phyloP scores from a whole-genome alignment of 2,797 vertebrate species.

The Enteromius paludinosus region DNA sequence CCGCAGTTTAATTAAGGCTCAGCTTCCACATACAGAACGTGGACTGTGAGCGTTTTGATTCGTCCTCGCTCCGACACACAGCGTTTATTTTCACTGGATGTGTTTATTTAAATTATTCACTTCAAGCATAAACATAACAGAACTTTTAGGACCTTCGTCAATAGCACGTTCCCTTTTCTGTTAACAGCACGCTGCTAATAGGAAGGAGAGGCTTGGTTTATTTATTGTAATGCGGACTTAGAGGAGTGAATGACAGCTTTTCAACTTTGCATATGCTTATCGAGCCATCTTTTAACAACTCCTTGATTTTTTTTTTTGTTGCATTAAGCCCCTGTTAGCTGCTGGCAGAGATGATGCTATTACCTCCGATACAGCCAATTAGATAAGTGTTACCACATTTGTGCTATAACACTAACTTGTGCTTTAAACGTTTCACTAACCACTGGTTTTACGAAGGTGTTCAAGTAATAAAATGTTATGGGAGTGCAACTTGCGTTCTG shows the following conservation, averaged over 20 bases:
- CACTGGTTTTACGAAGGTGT: slow-evolving; percentile 3
- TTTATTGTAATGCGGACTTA: slow-evolving; percentile 57
- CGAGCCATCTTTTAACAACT: slow-evolving; percentile 42
- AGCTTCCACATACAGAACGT: slow-evolving; percentile 76
- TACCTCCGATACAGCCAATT: slow-evolving; percentile 26
- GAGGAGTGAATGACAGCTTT: slow-evolving; percentile 49
- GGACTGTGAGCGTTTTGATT: slow-evolving; percentile 66
- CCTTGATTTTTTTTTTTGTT: slow-evolving; percentile 7
- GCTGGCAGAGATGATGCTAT: background rate
- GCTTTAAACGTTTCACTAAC: slow-evolving; percentile 13
- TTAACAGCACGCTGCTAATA: slow-evolving; percentile 55
- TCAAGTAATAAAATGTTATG: slow-evolving; percentile 13
- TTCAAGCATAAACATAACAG: slow-evolving; percentile 76
- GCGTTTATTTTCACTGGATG: slow-evolving; percentile 80
- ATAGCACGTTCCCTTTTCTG: slow-evolving; percentile 58
- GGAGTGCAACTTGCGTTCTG: background rate
- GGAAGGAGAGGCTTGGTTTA: slow-evolving; percentile 61
- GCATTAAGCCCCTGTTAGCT: slow-evolving; percentile 25
- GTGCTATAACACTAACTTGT: background rate
- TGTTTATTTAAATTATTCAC: slow-evolving; percentile 80
- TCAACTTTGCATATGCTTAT: slow-evolving; percentile 23
- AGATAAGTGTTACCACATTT: slow-evolving; percentile 36
- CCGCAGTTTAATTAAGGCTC: slow-evolving; percentile 75
- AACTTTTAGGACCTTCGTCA: slow-evolving; percentile 67
- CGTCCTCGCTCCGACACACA: slow-evolving; percentile 66